Evolutionary conservation across 1,140 invertebrate species (phyloP).

Genomic region (Patella vulgata): DNA sequence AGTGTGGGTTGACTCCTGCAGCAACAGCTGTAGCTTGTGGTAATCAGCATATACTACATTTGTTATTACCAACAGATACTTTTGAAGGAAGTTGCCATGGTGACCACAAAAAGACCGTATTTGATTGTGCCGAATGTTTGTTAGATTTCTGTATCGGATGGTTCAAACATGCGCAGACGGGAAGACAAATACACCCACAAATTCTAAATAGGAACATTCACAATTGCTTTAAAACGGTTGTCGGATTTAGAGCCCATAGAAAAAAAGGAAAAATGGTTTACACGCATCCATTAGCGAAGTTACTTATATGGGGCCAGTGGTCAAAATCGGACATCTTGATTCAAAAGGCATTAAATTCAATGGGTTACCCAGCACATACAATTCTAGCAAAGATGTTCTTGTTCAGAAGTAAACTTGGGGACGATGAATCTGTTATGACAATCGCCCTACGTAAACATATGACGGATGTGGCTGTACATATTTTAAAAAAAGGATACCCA

Average conservation of each 20-base stretch:
- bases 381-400: too few relatives aligned
- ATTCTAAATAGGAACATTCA: constrained; percentile 13
- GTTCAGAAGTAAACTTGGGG: too few relatives aligned
- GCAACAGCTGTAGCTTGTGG: constrained; percentile 15
- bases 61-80: constrained; percentile 10
- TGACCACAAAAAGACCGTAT: constrained; percentile 6
- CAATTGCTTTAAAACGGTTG: constrained; percentile 8
- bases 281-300: too few relatives aligned
- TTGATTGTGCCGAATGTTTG: constrained; percentile 12
- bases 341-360: too few relatives aligned
- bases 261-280: too few relatives aligned
- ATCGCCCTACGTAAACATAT: too few relatives aligned
- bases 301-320: too few relatives aligned
- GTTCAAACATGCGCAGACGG: constrained; percentile 5
- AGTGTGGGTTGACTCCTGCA: constrained; percentile 16
- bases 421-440: too few relatives aligned
- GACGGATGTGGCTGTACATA: too few relatives aligned
- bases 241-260: constrained; percentile 2
- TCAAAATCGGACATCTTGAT: too few relatives aligned
- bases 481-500: too few relatives aligned
- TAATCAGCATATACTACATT: constrained; percentile 1
- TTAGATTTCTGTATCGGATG: constrained; percentile 19
- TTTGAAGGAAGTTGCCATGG: constrained; percentile 1
- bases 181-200: not conserved
- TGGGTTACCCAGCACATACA: too few relatives aligned